A percentile compares a stretch with the other conserved stretches of the same genome.
These are phyloP conservation scores for Lerista edwardsae DNA, from an alignment of 2,797 vertebrate species.

Conservation along the genomic window DNA sequence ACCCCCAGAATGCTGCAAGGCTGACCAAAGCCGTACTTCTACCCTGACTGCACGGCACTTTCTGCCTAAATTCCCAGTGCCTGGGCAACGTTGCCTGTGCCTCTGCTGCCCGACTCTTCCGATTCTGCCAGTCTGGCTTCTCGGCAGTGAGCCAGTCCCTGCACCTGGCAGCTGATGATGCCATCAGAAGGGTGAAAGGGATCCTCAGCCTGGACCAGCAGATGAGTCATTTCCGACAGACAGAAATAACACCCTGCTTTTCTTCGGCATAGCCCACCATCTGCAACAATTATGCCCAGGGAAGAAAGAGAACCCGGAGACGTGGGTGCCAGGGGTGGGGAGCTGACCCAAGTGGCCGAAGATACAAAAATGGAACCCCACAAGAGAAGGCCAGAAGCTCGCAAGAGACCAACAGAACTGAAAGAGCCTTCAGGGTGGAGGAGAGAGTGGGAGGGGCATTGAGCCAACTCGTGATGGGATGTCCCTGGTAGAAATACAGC, in stretches of 20 bases:
- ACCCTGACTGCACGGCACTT: background rate
- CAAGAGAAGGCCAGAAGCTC: background rate
- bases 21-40: background rate
- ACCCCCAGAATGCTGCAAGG: background rate
- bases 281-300: background rate
- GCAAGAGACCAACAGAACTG: background rate
- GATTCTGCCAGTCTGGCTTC: background rate
- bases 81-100: background rate
- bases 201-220: background rate
- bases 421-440: background rate
- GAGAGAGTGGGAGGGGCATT: too few relatives aligned
- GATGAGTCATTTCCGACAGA: background rate
- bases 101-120: background rate
- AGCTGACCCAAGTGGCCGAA: too few relatives aligned
- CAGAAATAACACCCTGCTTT: background rate
- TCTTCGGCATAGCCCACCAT: too few relatives aligned
- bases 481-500: background rate
- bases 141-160: background rate
- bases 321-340: background rate
- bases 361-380: background rate
- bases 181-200: background rate
- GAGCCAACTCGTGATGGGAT: background rate
- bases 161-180: conserved; percentile 1
- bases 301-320: background rate
- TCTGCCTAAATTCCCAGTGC: background rate